These are phyloP conservation scores for Xestoiulus laeticollis DNA, from an alignment of 2,888 invertebrate genomes.

Conservation along the genomic window DNA sequence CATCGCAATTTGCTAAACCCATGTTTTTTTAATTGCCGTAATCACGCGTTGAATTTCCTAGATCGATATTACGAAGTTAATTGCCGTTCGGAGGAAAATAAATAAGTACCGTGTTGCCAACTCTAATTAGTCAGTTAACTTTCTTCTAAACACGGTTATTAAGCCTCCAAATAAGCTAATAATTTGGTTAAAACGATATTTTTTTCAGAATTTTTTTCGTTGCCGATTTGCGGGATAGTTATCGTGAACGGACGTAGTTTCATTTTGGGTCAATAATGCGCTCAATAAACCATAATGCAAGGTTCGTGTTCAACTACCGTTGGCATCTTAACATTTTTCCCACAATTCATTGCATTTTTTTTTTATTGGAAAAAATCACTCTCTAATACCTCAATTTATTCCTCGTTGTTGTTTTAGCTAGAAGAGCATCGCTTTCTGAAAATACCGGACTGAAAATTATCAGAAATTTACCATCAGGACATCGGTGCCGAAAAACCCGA, in stretches of 20 bases:
- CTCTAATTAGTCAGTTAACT: not conserved
- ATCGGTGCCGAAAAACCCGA: not conserved
- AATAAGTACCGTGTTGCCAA: not conserved
- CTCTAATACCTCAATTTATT: not conserved
- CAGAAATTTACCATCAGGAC: not conserved
- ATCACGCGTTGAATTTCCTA: not conserved
- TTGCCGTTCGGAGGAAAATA: not conserved
- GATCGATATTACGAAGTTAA: not conserved
- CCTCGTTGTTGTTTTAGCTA: not conserved
- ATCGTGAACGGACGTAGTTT: not conserved
- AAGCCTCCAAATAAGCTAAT: not conserved
- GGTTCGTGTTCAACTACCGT: constrained; percentile 25
- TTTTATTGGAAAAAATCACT: constrained; percentile 41
- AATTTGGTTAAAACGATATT: not conserved
- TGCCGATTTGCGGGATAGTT: not conserved
- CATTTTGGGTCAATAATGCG: not conserved
- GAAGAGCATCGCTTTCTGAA: constrained; percentile 14
- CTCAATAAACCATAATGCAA: constrained; percentile 18
- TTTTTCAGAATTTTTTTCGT: not conserved
- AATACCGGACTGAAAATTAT: not conserved
- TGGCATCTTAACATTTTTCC: constrained; percentile 3
- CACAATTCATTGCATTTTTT: constrained; percentile 23
- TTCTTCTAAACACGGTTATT: not conserved
- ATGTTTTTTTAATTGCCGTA: not conserved
- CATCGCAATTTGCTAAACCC: not conserved